Percentiles rank a stretch among this genome's conserved stretches.
Evolutionary conservation across 2,797 vertebrate genomes (phyloP).

Genomic region (Chromis chromis): DNA sequence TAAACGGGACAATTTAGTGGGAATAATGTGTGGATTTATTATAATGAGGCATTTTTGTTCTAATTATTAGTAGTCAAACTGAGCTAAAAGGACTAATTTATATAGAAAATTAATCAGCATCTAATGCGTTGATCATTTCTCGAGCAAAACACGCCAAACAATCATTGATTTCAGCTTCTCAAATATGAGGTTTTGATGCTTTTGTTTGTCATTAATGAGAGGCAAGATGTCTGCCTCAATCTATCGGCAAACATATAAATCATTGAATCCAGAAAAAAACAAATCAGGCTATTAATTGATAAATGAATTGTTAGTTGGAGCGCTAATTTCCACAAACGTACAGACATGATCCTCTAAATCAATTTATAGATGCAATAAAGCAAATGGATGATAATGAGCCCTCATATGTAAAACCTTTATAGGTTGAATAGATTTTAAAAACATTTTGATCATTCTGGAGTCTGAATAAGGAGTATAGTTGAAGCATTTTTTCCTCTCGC

Average conservation of each 20-base stretch:
- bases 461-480: too few species aligned
- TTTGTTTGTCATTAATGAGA: not conserved
- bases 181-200: not conserved
- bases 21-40: not conserved
- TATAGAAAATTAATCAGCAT: not conserved
- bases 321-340: not conserved
- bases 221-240: too few species aligned
- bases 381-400: too few species aligned
- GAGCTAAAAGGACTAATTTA: not conserved
- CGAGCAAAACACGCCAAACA: not conserved
- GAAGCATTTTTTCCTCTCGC: too few species aligned
- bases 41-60: not conserved
- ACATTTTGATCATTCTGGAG: too few species aligned
- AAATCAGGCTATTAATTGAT: not conserved
- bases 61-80: not conserved
- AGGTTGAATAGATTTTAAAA: too few species aligned
- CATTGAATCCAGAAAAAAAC: not conserved
- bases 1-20: not conserved
- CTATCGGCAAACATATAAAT: not conserved
- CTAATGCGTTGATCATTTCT: not conserved
- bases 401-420: too few species aligned
- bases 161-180: not conserved
- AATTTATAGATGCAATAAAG: too few species aligned
- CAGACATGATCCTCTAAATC: not conserved
- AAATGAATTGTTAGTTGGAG: not conserved